Percentiles rank a stretch among this genome's conserved stretches.
Conservation (phyloP, 2,888 invertebrate species). For the Pandemis heparana region DNA sequence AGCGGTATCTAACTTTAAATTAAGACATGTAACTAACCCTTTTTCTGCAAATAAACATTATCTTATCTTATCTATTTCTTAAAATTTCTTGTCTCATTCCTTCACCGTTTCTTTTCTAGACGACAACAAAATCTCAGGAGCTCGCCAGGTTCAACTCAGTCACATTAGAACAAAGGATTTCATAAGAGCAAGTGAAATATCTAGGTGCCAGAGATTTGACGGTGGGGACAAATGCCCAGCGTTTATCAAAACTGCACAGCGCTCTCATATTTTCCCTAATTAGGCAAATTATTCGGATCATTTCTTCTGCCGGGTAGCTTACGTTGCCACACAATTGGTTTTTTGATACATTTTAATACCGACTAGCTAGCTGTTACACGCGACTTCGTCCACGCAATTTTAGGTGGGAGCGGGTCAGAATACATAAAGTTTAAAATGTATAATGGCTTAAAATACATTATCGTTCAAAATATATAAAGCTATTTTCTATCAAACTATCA, state of each 20-base stretch:
- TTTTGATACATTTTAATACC: too few relatives aligned
- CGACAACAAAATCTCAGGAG: neutral
- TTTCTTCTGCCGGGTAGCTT: conserved; percentile 49
- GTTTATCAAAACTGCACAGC: conserved; percentile 47
- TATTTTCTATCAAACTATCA: too few relatives aligned
- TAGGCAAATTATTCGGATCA: conserved; percentile 55
- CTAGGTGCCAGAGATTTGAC: conserved; percentile 24
- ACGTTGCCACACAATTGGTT: conserved; percentile 14
- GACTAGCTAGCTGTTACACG: too few relatives aligned
- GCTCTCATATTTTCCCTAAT: conserved; percentile 52
- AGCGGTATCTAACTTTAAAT: too few relatives aligned
- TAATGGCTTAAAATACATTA: too few relatives aligned
- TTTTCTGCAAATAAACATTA: too few relatives aligned
- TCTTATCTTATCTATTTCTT: neutral
- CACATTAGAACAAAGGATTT: conserved; percentile 22
- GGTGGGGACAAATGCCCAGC: conserved; percentile 28
- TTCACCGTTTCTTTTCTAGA: neutral
- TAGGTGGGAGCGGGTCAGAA: too few relatives aligned
- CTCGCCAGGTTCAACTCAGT: conserved; percentile 11
- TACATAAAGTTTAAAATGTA: too few relatives aligned
- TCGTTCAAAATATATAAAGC: too few relatives aligned
- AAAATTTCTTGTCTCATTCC: too few relatives aligned
- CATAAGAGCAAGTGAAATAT: conserved; percentile 30
- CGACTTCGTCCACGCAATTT: too few relatives aligned
- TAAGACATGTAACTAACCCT: too few relatives aligned